Conservation (phyloP, 2,888 invertebrate genomes). For the Pseudococcus jackbeardsleyi region DNA sequence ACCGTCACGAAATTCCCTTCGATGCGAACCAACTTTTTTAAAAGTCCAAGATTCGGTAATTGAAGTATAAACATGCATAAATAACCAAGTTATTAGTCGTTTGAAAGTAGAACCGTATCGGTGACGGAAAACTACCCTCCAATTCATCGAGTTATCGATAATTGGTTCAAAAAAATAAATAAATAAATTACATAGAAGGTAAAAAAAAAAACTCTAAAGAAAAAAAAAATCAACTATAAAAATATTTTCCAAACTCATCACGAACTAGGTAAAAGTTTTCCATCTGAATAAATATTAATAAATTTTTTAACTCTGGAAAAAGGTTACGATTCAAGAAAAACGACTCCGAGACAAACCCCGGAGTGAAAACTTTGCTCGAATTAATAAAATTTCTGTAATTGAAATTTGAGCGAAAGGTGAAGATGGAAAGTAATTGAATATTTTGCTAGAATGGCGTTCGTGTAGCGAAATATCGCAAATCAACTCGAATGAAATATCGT, state of each 20-base stretch:
- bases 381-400: background rate
- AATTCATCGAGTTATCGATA: background rate
- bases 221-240: background rate
- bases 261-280: background rate
- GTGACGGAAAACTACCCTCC: too few relatives aligned
- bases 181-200: background rate
- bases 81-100: too few relatives aligned
- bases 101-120: too few relatives aligned
- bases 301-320: background rate
- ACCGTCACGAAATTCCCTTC: too few relatives aligned
- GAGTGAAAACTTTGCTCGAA: background rate
- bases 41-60: too few relatives aligned
- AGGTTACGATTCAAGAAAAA: background rate
- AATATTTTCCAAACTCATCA: background rate
- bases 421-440: background rate
- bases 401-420: background rate
- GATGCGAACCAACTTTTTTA: too few relatives aligned
- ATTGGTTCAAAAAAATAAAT: background rate
- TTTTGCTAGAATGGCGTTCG: background rate
- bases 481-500: background rate
- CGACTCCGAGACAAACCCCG: background rate
- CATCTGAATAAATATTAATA: slow-evolving; percentile 31
- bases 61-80: too few relatives aligned
- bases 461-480: background rate
- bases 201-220: background rate